Conservation (phyloP, 2,888 invertebrate species). For the Diaprepes abbreviatus region DNA sequence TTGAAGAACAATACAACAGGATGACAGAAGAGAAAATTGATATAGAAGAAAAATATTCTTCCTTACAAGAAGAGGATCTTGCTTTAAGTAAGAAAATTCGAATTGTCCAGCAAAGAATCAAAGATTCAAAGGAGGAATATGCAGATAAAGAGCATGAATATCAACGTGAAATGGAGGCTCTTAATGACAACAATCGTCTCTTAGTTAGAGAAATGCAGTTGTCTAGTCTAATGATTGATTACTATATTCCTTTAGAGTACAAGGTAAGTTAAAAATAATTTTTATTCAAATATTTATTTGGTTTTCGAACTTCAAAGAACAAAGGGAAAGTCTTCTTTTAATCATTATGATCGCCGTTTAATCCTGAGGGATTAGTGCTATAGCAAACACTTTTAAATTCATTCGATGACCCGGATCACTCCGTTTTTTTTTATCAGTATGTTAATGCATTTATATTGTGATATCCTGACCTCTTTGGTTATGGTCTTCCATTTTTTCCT, state of each 20-base stretch:
- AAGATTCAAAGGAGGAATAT: conserved; percentile 87
- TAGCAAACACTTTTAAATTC: too few species aligned
- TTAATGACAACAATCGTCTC: conserved; percentile 92
- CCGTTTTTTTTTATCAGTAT: too few species aligned
- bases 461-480: too few species aligned
- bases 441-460: too few species aligned
- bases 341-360: too few species aligned
- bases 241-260: conserved; percentile 94
- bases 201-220: conserved; percentile 91
- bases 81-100: conserved; percentile 94
- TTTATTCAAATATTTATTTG: not conserved
- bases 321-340: not conserved
- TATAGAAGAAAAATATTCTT: conserved; percentile 94
- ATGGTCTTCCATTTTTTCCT: too few species aligned
- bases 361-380: too few species aligned
- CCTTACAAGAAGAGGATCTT: conserved; percentile 93
- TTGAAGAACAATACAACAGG: conserved; percentile 86
- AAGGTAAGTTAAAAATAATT: conserved; percentile 72
- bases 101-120: conserved; percentile 87
- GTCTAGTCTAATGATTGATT: conserved; percentile 91
- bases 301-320: conserved; percentile 1
- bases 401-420: too few species aligned
- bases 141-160: conserved; percentile 93
- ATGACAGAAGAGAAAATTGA: conserved; percentile 94
- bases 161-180: conserved; percentile 96